A percentile compares a stretch with the other conserved stretches of the same genome.
Evolutionary conservation across 2,888 invertebrate species (phyloP).

Genomic region (Lasioglossum figueresi): DNA sequence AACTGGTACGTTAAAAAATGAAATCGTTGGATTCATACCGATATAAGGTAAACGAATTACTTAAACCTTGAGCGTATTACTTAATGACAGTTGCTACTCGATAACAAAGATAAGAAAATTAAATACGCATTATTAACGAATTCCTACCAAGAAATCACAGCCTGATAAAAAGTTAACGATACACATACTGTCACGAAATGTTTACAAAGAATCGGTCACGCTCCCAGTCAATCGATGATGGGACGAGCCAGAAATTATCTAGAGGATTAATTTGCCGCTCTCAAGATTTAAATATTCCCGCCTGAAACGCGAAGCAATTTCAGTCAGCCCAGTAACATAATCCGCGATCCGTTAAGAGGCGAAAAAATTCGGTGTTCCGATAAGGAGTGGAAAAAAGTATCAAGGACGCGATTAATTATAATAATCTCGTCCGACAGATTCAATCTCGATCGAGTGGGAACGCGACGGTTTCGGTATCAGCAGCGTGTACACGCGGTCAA

Average conservation of each 20-base stretch:
- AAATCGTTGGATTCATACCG: not conserved
- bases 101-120: not conserved
- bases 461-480: not conserved
- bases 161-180: not conserved
- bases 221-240: not conserved
- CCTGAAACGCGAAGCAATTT: not conserved
- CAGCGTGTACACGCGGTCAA: conserved; percentile 40
- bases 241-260: not conserved
- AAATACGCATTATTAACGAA: not conserved
- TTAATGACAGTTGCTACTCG: not conserved
- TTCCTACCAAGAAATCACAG: not conserved
- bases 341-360: not conserved
- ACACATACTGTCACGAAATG: not conserved
- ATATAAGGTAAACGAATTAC: not conserved
- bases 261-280: not conserved
- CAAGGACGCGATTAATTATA: not conserved
- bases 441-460: not conserved
- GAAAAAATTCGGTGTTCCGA: not conserved
- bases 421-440: not conserved
- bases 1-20: not conserved
- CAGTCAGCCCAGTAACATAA: not conserved
- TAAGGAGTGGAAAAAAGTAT: not conserved
- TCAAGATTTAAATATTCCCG: not conserved
- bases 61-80: not conserved
- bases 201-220: not conserved